Percentiles rank a stretch among this genome's conserved stretches.
phyloP scores from a whole-genome alignment of 2,113 vertebrate species.

The Mionectes macconnelli region DNA sequence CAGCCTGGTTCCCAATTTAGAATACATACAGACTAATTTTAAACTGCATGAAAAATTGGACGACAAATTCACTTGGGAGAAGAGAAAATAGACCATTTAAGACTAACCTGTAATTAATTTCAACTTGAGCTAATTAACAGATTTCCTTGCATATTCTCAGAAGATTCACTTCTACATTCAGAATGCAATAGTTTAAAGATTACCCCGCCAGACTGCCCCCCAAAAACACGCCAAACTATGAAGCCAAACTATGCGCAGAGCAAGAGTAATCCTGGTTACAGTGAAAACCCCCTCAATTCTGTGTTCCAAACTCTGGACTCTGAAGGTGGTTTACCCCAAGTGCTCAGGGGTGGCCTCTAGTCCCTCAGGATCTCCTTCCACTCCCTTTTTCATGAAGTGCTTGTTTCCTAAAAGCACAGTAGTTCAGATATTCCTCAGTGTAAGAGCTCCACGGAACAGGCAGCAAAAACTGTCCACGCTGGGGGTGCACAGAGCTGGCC shows the following conservation, averaged over 20 bases:
- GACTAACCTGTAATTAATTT: conserved; percentile 58
- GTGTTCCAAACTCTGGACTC: background rate
- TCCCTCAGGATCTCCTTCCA: background rate
- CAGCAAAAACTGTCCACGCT: background rate
- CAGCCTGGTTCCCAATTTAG: background rate
- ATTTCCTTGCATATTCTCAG: conserved; percentile 18
- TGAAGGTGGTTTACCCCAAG: background rate
- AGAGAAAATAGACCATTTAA: conserved; percentile 22
- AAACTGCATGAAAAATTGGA: background rate
- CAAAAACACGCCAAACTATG: background rate
- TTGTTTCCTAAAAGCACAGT: background rate
- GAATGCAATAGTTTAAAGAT: background rate
- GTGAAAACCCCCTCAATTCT: background rate
- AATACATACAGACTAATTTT: background rate
- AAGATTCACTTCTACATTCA: background rate
- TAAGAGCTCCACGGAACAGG: background rate
- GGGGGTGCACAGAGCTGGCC: background rate
- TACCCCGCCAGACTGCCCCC: rapidly evolving
- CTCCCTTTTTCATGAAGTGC: background rate
- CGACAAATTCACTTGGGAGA: conserved; percentile 10
- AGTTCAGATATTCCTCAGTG: background rate
- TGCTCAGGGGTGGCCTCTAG: background rate
- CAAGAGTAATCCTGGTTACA: background rate
- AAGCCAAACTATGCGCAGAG: background rate
- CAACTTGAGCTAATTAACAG: conserved; percentile 41